Evolutionary conservation across 1,140 invertebrate genomes (phyloP).

Genomic region (Cryptotermes secundus): DNA sequence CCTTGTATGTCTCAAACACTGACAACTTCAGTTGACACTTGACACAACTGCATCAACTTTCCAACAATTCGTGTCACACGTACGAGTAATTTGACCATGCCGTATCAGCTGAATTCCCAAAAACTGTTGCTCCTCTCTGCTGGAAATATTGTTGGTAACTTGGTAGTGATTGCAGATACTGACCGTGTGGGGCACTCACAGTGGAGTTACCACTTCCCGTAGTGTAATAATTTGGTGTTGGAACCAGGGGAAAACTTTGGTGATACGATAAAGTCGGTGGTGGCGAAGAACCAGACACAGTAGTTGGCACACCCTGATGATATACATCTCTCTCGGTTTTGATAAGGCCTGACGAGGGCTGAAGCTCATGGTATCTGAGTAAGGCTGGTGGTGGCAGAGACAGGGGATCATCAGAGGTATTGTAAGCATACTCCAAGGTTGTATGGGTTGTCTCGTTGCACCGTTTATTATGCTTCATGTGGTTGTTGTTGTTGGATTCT

Average conservation of each 20-base stretch:
- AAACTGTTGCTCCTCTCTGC: background rate
- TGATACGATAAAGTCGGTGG: constrained; percentile 44
- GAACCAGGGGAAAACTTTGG: constrained; percentile 26
- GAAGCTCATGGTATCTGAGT: constrained; percentile 52
- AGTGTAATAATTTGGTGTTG: constrained; percentile 26
- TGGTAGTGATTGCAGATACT: constrained; percentile 32
- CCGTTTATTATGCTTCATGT: background rate
- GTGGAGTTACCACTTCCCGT: background rate
- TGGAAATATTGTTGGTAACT: constrained; percentile 36
- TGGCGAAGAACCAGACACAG: constrained; percentile 35
- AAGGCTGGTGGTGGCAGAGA: constrained; percentile 25
- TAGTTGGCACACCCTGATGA: constrained; percentile 41
- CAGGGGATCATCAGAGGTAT: background rate
- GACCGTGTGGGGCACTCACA: background rate
- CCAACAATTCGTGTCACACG: background rate
- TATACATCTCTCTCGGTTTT: constrained; percentile 42
- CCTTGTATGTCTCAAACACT: too few relatives aligned
- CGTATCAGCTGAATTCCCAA: background rate
- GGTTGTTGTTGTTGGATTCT: constrained; percentile 24
- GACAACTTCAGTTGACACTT: too few relatives aligned
- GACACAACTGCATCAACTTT: too few relatives aligned
- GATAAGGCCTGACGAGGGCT: constrained; percentile 47
- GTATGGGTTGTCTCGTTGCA: background rate
- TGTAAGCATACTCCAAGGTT: background rate
- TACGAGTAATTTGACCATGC: background rate